A percentile compares a stretch with the other conserved stretches of the same genome.
Conservation (phyloP, 2,113 vertebrate species). For the Hippocampus barbouri region DNA sequence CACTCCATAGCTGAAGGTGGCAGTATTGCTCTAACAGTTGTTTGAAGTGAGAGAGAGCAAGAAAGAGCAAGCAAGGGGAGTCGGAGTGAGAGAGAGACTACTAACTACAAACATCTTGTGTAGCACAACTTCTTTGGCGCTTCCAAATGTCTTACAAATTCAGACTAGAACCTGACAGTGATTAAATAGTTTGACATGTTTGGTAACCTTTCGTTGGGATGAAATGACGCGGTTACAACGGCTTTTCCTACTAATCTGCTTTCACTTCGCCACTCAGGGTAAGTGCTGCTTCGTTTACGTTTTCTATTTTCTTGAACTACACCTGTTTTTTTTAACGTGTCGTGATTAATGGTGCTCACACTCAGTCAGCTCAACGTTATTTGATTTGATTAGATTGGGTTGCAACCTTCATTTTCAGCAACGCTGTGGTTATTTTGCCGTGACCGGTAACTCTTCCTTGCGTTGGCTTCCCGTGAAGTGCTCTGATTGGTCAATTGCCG, state of each 20-base stretch:
- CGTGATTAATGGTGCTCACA: background rate
- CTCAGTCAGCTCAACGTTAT: background rate
- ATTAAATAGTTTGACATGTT: background rate
- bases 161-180: too few relatives aligned
- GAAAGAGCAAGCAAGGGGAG: background rate
- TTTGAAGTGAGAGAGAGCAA: background rate
- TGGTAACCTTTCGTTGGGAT: background rate
- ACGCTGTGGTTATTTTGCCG: too few relatives aligned
- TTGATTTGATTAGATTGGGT: too few relatives aligned
- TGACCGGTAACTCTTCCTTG: too few relatives aligned
- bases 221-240: background rate
- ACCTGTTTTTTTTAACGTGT: background rate
- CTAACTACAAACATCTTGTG: too few relatives aligned
- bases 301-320: background rate
- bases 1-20: background rate
- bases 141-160: background rate
- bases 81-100: background rate
- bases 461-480: too few relatives aligned
- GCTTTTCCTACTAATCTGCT: background rate
- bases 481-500: too few relatives aligned
- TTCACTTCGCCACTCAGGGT: background rate
- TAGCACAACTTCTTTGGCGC: background rate
- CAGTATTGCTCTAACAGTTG: background rate
- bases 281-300: background rate
- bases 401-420: too few relatives aligned